phyloP scores from a whole-genome alignment of 2,797 vertebrate species.

The Sylvia borin region DNA sequence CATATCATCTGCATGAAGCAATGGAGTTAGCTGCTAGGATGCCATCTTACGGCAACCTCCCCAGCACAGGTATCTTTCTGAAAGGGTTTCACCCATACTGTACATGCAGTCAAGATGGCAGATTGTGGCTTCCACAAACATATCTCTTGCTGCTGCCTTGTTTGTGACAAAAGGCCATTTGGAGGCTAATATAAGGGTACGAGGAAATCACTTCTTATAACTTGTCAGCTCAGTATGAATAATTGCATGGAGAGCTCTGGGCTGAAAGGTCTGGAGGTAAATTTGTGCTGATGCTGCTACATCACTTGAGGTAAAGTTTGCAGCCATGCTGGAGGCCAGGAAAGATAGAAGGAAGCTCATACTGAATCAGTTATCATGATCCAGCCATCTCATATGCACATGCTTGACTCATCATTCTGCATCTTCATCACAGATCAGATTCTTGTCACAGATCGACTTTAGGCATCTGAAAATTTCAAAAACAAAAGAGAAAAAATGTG shows the following conservation, averaged over 20 bases:
- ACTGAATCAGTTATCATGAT: neutral
- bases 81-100: neutral
- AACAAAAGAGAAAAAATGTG: neutral
- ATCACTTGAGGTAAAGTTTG: neutral
- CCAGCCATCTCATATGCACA: neutral
- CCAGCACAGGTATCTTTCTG: neutral
- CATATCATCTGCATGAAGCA: neutral
- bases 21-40: neutral
- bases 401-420: neutral
- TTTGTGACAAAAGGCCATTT: neutral
- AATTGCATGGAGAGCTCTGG: neutral
- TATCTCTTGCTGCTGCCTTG: neutral
- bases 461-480: neutral
- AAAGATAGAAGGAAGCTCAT: neutral
- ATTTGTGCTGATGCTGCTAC: neutral
- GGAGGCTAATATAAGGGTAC: neutral
- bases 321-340: neutral
- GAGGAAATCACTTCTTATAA: neutral
- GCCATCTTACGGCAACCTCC: neutral
- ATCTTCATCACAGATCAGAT: neutral
- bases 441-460: neutral
- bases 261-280: neutral
- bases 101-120: rapidly evolving
- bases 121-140: neutral
- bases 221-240: neutral